Percentiles rank a stretch among this genome's conserved stretches.
Evolutionary conservation across 92 coral and sea anemone species (phyloP).

Genomic region (Epizoanthus rinbou): DNA sequence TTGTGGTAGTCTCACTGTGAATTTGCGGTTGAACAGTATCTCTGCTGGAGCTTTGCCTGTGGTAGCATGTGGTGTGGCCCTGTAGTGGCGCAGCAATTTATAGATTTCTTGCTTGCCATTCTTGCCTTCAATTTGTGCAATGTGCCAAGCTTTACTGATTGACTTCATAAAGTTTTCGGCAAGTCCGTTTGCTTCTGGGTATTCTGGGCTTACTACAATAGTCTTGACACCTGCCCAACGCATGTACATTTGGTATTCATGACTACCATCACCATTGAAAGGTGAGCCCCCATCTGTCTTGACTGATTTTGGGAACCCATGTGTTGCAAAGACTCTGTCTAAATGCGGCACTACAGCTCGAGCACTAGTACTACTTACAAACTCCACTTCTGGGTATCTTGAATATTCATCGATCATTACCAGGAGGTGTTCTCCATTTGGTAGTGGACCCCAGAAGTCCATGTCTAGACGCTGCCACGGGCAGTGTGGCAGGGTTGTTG

Average conservation of each 20-base stretch:
- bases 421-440: neutral
- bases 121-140: slow-evolving; percentile 4
- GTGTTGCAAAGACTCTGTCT: neutral
- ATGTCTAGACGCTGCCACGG: neutral
- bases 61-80: slow-evolving; percentile 14
- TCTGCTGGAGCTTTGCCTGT: slow-evolving; percentile 11
- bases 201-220: neutral
- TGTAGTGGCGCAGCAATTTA: slow-evolving; percentile 14
- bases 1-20: slow-evolving; percentile 14
- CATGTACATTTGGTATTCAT: neutral
- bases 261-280: neutral
- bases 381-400: neutral
- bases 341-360: neutral
- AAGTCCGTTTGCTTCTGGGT: neutral
- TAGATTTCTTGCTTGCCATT: neutral
- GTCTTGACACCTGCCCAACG: neutral
- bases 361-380: neutral
- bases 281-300: neutral
- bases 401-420: neutral
- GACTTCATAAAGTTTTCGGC: neutral
- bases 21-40: slow-evolving; percentile 9
- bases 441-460: slow-evolving; percentile 17
- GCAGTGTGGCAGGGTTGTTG: neutral
- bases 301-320: neutral
- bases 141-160: neutral